Evolutionary conservation across 2,113 vertebrate genomes (phyloP), one percentile per base, ranked within the genome.

Genomic region (Tricholaema leucomelas): DNA sequence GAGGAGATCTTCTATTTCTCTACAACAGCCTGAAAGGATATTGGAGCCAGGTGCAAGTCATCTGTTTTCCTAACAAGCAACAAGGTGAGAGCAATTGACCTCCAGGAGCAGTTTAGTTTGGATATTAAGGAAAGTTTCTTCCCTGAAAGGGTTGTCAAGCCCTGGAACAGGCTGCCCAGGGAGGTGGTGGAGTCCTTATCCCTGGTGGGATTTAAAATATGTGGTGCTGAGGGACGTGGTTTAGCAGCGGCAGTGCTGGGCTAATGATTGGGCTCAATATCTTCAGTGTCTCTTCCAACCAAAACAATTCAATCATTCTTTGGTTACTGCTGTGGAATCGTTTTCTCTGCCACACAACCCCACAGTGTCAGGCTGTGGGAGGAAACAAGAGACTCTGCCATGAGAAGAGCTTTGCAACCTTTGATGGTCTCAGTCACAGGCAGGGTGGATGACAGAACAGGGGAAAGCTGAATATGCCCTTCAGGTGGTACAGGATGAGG

Each of bases 381-480:
- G 31, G 27, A 23, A 27, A 33, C 5, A 30, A 40, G 20, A 36
- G 19, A n/a, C 20, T 54, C 11, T 44, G 28, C 31, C 40, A 11
- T 0, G 0, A 12, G 17, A 70, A 7, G 14, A 4, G 11, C 38
- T 52, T 28, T 63, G 15, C 36, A 52, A 27, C 31, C 16, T 8
- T 16, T 2, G 5, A 4, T 6, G 9, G 13, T 16, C 16, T 52
- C 56, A 86, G 31, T 13, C 27, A 21, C 28, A 73, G 20, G 9
- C 5, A 0, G 7, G 7, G 8, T 2, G 4, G 11, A 10, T 1
- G 0, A 7, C 0, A 4, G 31, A 82, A 18, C 30, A 52, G 8
- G 4, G 2, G 1, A 8, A 27, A 81, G 18, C 5, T 48, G 50
- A 69, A 44, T 50, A 23, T 3, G 8, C 15, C 24, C 66, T 54